phyloP scores from a whole-genome alignment of 2,888 invertebrate genomes.

The Rhagophthalmus giganteus region DNA sequence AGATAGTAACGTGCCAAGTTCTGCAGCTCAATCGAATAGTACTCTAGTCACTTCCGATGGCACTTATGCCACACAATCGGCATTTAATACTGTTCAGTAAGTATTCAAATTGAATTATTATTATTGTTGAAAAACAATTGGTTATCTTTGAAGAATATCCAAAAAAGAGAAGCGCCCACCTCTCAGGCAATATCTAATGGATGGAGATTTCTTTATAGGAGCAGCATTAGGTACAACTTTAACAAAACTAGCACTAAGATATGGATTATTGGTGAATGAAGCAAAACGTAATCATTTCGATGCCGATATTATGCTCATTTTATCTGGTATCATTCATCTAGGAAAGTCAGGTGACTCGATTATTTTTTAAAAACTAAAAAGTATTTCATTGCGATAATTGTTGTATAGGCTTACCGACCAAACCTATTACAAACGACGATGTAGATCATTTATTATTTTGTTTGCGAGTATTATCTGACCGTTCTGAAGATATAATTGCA shows the following conservation, averaged over 20 bases:
- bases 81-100: constrained; percentile 82
- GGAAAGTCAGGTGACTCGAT: constrained; percentile 69
- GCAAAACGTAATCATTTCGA: constrained; percentile 63
- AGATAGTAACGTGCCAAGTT: constrained; percentile 45
- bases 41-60: constrained; percentile 97
- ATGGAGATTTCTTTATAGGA: constrained; percentile 95
- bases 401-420: constrained; percentile 60
- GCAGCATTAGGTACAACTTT: constrained; percentile 90
- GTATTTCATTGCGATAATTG: no score
- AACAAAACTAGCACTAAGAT: constrained; percentile 84
- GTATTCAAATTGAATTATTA: constrained; percentile 43
- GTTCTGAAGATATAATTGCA: constrained; percentile 67
- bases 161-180: constrained; percentile 76
- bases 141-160: constrained; percentile 51
- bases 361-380: background rate
- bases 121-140: constrained; percentile 1
- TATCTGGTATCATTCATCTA: constrained; percentile 82
- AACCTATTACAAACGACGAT: constrained; percentile 95
- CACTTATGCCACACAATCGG: constrained; percentile 97
- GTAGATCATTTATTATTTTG: constrained; percentile 85
- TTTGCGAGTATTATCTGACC: constrained; percentile 71
- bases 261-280: constrained; percentile 57
- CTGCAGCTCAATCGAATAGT: constrained; percentile 50
- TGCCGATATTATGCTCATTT: constrained; percentile 85
- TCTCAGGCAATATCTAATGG: constrained; percentile 84